Conservation (phyloP, 2,888 invertebrate species). For the Diploptera punctata region DNA sequence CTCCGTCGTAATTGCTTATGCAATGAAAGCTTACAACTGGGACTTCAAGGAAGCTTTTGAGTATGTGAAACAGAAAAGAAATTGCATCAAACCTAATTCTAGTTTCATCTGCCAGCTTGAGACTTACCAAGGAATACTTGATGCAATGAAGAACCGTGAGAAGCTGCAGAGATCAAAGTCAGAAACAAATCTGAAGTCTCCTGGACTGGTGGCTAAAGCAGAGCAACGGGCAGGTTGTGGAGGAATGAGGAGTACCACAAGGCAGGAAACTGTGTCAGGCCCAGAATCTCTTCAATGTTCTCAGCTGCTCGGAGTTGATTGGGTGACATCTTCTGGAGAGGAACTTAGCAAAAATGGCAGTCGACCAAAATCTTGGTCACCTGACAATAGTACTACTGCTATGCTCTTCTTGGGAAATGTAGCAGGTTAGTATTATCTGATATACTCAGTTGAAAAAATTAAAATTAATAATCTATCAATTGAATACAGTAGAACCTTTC, state of each 20-base stretch:
- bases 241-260: conserved; percentile 46
- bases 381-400: conserved; percentile 68
- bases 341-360: conserved; percentile 52
- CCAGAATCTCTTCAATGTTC: conserved; percentile 35
- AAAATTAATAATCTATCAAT: too few relatives aligned
- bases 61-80: conserved; percentile 89
- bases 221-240: conserved; percentile 41
- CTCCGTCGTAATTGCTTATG: conserved; percentile 96
- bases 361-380: conserved; percentile 77
- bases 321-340: conserved; percentile 50
- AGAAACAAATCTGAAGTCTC: conserved; percentile 85
- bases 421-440: neutral
- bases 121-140: conserved; percentile 91
- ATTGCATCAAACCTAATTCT: conserved; percentile 94
- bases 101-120: conserved; percentile 94
- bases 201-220: conserved; percentile 55
- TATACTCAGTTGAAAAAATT: too few relatives aligned
- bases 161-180: conserved; percentile 92
- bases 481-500: too few relatives aligned
- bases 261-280: conserved; percentile 46
- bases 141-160: conserved; percentile 95
- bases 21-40: conserved; percentile 98
- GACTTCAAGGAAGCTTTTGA: conserved; percentile 86
- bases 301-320: conserved; percentile 48
- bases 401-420: conserved; percentile 54